A percentile compares a stretch with the other conserved stretches of the same genome.
Evolutionary conservation across 2,888 invertebrate species (phyloP).

Genomic region (Troides oblongomaculatus): DNA sequence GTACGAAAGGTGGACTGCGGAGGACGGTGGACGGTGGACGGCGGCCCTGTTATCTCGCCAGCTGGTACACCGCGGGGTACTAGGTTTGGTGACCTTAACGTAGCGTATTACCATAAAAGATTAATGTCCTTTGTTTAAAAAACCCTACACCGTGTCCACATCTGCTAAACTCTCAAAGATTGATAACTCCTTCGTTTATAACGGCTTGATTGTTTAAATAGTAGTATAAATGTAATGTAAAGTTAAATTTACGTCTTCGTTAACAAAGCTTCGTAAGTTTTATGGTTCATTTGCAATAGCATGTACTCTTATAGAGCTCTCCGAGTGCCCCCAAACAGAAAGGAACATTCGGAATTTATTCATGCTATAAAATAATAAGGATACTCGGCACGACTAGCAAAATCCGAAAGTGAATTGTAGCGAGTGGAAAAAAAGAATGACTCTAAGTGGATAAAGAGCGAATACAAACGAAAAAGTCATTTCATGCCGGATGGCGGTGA

Average conservation of each 20-base stretch:
- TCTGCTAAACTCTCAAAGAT: slow-evolving; percentile 8
- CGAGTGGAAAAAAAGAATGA: slow-evolving; percentile 76
- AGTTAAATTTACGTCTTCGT: too few relatives aligned
- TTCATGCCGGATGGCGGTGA: slow-evolving; percentile 73
- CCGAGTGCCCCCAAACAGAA: slow-evolving; percentile 28
- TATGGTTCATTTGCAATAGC: too few relatives aligned
- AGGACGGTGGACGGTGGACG: slow-evolving; percentile 17
- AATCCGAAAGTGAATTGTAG: slow-evolving; percentile 79
- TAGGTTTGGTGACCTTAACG: slow-evolving; percentile 22
- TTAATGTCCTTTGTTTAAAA: slow-evolving; percentile 17
- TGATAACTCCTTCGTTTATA: too few relatives aligned
- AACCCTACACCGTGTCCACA: slow-evolving; percentile 1
- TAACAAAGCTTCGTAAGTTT: too few relatives aligned
- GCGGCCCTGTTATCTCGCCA: slow-evolving; percentile 24
- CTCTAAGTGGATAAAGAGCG: slow-evolving; percentile 79
- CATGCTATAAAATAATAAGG: slow-evolving; percentile 64
- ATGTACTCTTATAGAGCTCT: too few relatives aligned
- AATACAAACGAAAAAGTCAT: slow-evolving; percentile 79
- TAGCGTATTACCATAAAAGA: slow-evolving; percentile 10
- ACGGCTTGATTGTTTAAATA: too few relatives aligned
- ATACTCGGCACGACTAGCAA: slow-evolving; percentile 58
- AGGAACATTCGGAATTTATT: slow-evolving; percentile 44
- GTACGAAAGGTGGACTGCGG: slow-evolving; percentile 30
- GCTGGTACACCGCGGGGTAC: slow-evolving; percentile 29
- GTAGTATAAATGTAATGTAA: too few relatives aligned